Evolutionary conservation across 1,140 invertebrate genomes (phyloP), one percentile per base, ranked within the genome.

Genomic region (Medauroidea extradentata): DNA sequence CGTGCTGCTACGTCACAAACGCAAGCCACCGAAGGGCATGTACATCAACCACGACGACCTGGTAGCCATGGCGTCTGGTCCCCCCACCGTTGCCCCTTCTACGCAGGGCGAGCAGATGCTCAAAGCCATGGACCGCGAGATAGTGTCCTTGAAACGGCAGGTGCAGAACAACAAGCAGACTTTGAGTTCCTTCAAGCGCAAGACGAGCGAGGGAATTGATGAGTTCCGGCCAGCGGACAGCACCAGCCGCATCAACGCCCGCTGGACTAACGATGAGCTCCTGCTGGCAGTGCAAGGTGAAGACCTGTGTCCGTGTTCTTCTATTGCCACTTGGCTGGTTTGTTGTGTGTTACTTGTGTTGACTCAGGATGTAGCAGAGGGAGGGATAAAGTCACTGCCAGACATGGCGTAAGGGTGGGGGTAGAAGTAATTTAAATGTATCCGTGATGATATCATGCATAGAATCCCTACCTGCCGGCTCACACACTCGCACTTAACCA

Each of bases 11-110:
- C 83, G 89, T 48, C 88, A 93, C 80, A 94, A 94, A 78, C 85
- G 93, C 69, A 92, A 92, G 72, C 91, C 95, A 61, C 95, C 95
- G 27, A 86, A 91, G 63, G 95, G 95, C 74, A 96, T 99, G 88
- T 93, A 94, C 79, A 90, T 98, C 72, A 96, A 95, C 81, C 90
- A 96, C 74, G 94, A 97, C 75, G 95, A 97, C 81, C 82, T 98
- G 67, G 85, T 91, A 57, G 85, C 89, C 48, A 86, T 97, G 78
- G 94, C 93, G 34, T 85, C 84, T 73, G 81, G 69, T 77, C 85
- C 67, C 78, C 83, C 23, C 79, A 80, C 74, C 27, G 23, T 71
- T 75, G 69, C 67, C 24, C 75, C 79, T 62, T 76, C 81, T 63
- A 85, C 83, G 69, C 87, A 90, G 75, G 86, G 87, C 67, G 89